Evolutionary conservation across 2,113 vertebrate species (phyloP).

Genomic region (Microcebus murinus): DNA sequence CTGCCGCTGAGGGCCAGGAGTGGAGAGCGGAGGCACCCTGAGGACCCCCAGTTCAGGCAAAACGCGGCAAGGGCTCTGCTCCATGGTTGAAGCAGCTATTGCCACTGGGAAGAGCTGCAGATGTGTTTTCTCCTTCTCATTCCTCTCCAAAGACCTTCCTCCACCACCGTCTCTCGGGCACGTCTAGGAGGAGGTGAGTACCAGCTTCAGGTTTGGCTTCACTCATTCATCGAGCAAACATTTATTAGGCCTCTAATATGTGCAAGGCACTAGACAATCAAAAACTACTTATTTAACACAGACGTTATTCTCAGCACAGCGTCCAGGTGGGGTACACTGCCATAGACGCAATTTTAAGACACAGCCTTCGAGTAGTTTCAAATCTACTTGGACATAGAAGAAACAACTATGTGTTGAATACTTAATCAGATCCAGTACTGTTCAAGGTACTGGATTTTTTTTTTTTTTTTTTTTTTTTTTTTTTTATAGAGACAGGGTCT

Average conservation of each 20-base stretch:
- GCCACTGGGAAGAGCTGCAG: background rate
- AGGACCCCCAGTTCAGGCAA: background rate
- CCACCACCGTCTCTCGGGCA: background rate
- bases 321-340: background rate
- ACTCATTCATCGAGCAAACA: background rate
- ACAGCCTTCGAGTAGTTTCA: background rate
- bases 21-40: accelerated
- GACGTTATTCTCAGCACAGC: background rate
- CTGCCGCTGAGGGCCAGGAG: background rate
- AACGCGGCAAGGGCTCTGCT: background rate
- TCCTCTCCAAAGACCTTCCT: background rate
- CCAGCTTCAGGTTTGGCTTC: background rate
- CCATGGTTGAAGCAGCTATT: background rate
- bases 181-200: background rate
- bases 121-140: background rate
- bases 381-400: background rate
- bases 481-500: too few relatives aligned
- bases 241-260: background rate
- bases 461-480: too few relatives aligned
- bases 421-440: background rate
- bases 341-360: background rate
- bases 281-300: background rate
- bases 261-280: background rate
- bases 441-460: too few relatives aligned
- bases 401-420: background rate